Percentiles rank a stretch among this genome's conserved stretches.
Evolutionary conservation across 2,113 vertebrate genomes (phyloP).

Genomic region (Lophura nycthemera): DNA sequence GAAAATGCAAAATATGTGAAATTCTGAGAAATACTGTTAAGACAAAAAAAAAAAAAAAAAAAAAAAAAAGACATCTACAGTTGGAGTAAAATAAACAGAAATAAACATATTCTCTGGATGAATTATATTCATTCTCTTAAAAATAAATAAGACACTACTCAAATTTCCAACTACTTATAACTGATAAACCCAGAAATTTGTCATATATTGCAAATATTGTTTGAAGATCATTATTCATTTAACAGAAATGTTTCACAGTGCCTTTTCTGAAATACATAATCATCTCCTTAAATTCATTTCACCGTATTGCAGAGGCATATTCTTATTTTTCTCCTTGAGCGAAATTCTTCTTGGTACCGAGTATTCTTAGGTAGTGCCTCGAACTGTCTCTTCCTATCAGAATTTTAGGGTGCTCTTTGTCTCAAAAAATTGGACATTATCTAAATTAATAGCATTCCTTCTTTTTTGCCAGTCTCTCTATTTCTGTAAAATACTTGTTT

Average conservation of each 20-base stretch:
- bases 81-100: not conserved
- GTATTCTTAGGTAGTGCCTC: not conserved
- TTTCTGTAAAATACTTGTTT: not conserved
- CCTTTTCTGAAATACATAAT: not conserved
- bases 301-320: not conserved
- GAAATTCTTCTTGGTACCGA: not conserved
- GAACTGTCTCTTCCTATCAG: not conserved
- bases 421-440: not conserved
- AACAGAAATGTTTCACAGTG: not conserved
- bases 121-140: not conserved
- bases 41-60: too few relatives aligned
- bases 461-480: not conserved
- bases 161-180: not conserved
- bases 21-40: not conserved
- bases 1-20: not conserved
- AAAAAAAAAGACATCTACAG: not conserved
- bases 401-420: not conserved
- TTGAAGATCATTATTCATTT: not conserved
- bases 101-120: not conserved
- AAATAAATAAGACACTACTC: not conserved
- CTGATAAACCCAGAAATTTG: not conserved
- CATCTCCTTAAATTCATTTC: not conserved
- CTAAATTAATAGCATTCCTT: not conserved
- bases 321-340: not conserved
- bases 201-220: not conserved